A percentile compares a stretch with the other conserved stretches of the same genome.
These are phyloP conservation scores for Passerina amoena DNA, from an alignment of 2,113 vertebrate species.

Conservation along the genomic window DNA sequence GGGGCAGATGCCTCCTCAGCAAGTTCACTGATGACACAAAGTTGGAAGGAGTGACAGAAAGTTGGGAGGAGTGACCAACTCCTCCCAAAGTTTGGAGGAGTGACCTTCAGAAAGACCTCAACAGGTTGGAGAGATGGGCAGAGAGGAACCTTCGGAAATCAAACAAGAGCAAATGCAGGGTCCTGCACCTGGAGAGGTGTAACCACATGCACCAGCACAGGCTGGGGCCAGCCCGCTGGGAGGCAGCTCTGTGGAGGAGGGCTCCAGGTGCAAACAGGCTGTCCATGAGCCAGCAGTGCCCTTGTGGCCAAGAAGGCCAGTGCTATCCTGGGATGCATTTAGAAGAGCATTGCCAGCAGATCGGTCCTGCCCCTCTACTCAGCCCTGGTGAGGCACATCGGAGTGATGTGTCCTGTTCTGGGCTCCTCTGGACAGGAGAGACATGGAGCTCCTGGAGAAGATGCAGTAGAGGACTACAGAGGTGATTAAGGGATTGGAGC, in stretches of 20 bases:
- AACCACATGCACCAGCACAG: too few species aligned
- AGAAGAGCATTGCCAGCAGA: not conserved
- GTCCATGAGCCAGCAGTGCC: not conserved
- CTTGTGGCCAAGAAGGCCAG: not conserved
- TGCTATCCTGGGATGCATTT: not conserved
- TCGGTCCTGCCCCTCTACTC: not conserved
- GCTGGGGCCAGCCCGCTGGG: not conserved
- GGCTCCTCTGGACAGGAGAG: not conserved
- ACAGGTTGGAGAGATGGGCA: not conserved
- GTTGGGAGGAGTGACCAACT: not conserved
- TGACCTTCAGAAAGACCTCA: too few species aligned
- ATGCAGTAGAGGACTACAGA: not conserved
- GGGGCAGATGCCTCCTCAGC: not conserved
- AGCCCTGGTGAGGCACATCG: not conserved
- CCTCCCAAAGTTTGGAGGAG: too few species aligned
- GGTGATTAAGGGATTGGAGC: not conserved
- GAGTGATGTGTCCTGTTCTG: not conserved
- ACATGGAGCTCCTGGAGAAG: not conserved
- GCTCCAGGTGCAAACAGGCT: not conserved
- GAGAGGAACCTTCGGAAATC: not conserved
- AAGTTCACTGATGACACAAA: not conserved
- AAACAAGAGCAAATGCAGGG: not conserved
- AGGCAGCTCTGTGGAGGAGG: not conserved
- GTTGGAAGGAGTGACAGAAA: not conserved
- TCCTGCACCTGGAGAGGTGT: not conserved